phyloP scores from a whole-genome alignment of 2,113 vertebrate genomes.

The Promerops cafer region DNA sequence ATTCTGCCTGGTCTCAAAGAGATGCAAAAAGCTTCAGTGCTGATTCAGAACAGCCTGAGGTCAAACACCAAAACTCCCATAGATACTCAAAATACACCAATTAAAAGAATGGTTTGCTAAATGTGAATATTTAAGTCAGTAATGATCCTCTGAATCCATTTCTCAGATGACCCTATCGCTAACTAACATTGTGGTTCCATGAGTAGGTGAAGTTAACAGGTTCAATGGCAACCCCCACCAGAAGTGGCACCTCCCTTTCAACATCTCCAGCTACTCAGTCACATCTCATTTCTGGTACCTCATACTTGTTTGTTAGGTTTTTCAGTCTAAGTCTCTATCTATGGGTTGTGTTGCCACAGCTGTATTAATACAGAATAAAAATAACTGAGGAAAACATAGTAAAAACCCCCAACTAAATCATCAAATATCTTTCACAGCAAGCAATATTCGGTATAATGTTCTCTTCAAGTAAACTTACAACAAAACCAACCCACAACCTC shows the following conservation, averaged over 20 bases:
- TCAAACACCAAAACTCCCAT: neutral
- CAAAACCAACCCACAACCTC: neutral
- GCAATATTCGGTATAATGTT: neutral
- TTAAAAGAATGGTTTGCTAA: neutral
- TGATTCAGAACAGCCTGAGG: neutral
- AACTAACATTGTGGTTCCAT: neutral
- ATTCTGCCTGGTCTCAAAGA: neutral
- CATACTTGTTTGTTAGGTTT: neutral
- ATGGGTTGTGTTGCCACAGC: neutral
- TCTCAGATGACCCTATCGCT: neutral
- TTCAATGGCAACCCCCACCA: neutral
- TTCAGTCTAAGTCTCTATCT: neutral
- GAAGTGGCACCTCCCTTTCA: neutral
- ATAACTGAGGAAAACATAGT: accelerated
- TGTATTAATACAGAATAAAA: neutral
- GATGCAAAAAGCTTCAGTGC: neutral
- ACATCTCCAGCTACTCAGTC: neutral
- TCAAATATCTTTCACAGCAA: neutral
- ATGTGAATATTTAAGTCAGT: neutral
- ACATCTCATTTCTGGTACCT: neutral
- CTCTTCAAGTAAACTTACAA: neutral
- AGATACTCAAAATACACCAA: neutral
- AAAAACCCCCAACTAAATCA: neutral
- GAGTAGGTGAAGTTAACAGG: neutral
- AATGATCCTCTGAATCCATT: neutral